Conservation (phyloP, 2,113 vertebrate species). For the Electrona antarctica region DNA sequence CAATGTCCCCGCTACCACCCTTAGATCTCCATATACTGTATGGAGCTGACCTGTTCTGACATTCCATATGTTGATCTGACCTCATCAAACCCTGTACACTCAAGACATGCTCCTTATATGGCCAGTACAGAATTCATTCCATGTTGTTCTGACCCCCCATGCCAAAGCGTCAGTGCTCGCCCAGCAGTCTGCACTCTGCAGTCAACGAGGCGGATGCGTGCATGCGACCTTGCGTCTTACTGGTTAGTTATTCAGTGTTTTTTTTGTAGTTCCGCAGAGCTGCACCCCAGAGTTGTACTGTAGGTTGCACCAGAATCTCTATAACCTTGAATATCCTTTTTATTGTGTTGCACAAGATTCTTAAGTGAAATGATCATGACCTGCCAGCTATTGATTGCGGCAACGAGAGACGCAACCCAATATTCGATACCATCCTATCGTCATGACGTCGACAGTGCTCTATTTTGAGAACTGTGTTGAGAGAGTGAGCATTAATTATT, state of each 20-base stretch:
- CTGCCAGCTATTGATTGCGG: slow-evolving; percentile 54
- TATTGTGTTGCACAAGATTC: slow-evolving; percentile 34
- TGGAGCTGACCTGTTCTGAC: too few species aligned
- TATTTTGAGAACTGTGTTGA: slow-evolving; percentile 59
- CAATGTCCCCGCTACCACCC: too few species aligned
- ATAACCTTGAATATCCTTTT: slow-evolving; percentile 46
- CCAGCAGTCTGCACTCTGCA: too few species aligned
- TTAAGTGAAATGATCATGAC: slow-evolving; percentile 30
- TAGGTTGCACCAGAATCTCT: background rate
- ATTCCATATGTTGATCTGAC: background rate
- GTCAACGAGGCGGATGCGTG: too few species aligned
- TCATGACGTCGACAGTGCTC: slow-evolving; percentile 47
- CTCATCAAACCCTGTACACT: background rate
- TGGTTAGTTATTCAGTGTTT: too few species aligned
- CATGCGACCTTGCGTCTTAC: too few species aligned
- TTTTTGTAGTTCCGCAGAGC: too few species aligned
- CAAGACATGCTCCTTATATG: too few species aligned
- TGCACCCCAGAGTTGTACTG: background rate
- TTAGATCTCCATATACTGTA: too few species aligned
- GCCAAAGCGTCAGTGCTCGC: too few species aligned
- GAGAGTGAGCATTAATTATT: slow-evolving; percentile 60
- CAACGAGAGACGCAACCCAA: slow-evolving; percentile 43
- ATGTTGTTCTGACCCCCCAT: too few species aligned
- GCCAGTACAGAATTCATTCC: too few species aligned
- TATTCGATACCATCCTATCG: slow-evolving; percentile 32